Conservation (phyloP, 2,888 invertebrate species). For the Tiliacea aurago region DNA sequence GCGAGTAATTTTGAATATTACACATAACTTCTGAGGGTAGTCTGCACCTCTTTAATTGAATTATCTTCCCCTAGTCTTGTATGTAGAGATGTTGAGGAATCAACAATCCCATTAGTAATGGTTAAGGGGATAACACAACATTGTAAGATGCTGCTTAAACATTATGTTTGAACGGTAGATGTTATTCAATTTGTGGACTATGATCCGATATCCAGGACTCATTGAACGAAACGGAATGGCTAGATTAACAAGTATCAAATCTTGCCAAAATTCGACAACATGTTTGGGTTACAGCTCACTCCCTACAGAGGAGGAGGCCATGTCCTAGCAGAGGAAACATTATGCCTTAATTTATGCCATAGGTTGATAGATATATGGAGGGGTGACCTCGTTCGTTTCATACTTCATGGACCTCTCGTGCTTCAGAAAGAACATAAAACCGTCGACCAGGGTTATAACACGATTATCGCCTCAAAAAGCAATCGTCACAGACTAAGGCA, state of each 20-base stretch:
- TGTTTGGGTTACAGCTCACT: background rate
- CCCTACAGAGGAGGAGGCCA: background rate
- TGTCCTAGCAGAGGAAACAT: background rate
- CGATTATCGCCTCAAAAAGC: background rate
- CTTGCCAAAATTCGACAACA: background rate
- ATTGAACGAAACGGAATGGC: background rate
- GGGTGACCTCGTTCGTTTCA: background rate
- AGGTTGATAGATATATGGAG: background rate
- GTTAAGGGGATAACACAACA: slow-evolving; percentile 23
- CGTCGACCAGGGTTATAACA: too few species aligned
- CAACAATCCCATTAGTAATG: slow-evolving; percentile 45
- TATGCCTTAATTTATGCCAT: background rate
- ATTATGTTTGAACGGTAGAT: slow-evolving; percentile 1
- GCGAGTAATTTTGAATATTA: slow-evolving; percentile 23
- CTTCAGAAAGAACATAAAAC: background rate
- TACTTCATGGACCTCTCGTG: background rate
- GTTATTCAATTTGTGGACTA: slow-evolving; percentile 4
- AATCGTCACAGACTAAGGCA: background rate
- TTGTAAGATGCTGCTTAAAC: slow-evolving; percentile 19
- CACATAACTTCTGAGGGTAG: slow-evolving; percentile 22
- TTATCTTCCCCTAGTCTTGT: slow-evolving; percentile 24
- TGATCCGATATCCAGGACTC: background rate
- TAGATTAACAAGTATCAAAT: background rate
- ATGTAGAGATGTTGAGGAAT: slow-evolving; percentile 27
- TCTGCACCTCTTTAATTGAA: slow-evolving; percentile 22